Conservation (phyloP, 2,888 invertebrate species). For the Drosophila formosana region DNA sequence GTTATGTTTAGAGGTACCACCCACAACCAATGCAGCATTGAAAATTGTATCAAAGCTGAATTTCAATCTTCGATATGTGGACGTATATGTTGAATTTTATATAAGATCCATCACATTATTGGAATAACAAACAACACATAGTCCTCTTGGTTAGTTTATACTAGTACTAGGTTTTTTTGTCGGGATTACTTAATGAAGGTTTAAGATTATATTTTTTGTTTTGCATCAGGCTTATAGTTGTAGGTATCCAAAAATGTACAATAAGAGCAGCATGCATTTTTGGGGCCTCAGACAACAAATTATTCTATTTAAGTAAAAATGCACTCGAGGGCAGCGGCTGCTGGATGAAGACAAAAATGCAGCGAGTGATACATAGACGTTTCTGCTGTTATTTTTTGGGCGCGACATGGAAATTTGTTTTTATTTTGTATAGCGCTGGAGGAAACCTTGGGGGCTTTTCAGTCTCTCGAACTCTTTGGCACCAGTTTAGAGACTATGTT, state of each 20-base stretch:
- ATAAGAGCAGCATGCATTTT: slow-evolving; percentile 66
- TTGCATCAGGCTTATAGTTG: slow-evolving; percentile 7
- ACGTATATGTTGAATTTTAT: background rate
- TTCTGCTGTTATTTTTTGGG: slow-evolving; percentile 68
- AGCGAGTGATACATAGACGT: slow-evolving; percentile 26
- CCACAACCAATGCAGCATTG: slow-evolving; percentile 29
- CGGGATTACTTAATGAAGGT: background rate
- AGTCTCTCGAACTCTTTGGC: slow-evolving; percentile 17
- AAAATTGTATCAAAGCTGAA: slow-evolving; percentile 24
- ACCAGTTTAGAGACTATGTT: slow-evolving; percentile 13
- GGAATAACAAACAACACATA: background rate
- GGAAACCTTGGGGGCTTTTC: slow-evolving; percentile 45
- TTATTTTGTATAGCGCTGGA: slow-evolving; percentile 43
- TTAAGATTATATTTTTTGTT: background rate
- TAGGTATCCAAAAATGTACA: slow-evolving; percentile 68
- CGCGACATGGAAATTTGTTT: slow-evolving; percentile 68
- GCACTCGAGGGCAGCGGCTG: slow-evolving; percentile 61
- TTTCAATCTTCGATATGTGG: background rate
- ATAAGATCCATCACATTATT: background rate
- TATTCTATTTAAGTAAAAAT: slow-evolving; percentile 81
- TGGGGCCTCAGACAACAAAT: slow-evolving; percentile 65
- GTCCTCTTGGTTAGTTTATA: background rate
- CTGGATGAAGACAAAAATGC: background rate
- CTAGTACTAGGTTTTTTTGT: background rate
- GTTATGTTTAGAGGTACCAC: slow-evolving; percentile 33